phyloP scores from a whole-genome alignment of 2,113 vertebrate species.

The Sigmodon hispidus region DNA sequence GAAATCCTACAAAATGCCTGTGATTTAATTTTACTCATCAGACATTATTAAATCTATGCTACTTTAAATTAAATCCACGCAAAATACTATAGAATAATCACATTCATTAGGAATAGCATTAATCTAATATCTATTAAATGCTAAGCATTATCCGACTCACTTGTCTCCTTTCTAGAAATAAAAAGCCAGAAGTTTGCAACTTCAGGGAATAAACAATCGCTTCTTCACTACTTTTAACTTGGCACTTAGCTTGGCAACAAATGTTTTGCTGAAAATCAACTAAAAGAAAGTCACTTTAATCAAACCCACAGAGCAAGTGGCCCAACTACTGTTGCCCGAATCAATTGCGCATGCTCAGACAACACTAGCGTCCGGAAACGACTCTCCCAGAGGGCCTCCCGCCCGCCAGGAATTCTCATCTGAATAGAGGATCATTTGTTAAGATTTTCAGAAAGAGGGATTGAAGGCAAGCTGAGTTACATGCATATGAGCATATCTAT shows the following conservation, averaged over 20 bases:
- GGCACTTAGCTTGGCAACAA: constrained; percentile 44
- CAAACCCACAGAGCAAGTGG: not conserved
- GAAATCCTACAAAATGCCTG: constrained; percentile 15
- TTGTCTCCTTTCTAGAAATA: constrained; percentile 31
- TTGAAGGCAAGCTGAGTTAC: not conserved
- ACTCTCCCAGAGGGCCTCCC: not conserved
- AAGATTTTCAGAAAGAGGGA: constrained; percentile 28
- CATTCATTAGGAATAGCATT: not conserved
- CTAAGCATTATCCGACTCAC: not conserved
- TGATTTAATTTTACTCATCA: constrained; percentile 51
- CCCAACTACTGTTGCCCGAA: not conserved
- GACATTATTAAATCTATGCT: constrained; percentile 47
- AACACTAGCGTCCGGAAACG: not conserved
- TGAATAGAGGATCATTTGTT: not conserved
- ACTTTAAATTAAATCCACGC: constrained; percentile 41
- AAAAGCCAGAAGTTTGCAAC: constrained; percentile 52
- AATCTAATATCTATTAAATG: not conserved
- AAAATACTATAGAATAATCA: constrained; percentile 25
- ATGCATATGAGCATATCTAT: not conserved
- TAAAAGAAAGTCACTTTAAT: constrained; percentile 25
- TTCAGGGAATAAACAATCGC: constrained; percentile 55
- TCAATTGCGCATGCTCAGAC: constrained; percentile 53
- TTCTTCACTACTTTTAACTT: constrained; percentile 6
- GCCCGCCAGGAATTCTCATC: not conserved
- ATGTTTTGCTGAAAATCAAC: constrained; percentile 42